A percentile compares a stretch with the other conserved stretches of the same genome.
Evolutionary conservation across 2,797 vertebrate species (phyloP).

Genomic region (Eleutherodactylus coqui): DNA sequence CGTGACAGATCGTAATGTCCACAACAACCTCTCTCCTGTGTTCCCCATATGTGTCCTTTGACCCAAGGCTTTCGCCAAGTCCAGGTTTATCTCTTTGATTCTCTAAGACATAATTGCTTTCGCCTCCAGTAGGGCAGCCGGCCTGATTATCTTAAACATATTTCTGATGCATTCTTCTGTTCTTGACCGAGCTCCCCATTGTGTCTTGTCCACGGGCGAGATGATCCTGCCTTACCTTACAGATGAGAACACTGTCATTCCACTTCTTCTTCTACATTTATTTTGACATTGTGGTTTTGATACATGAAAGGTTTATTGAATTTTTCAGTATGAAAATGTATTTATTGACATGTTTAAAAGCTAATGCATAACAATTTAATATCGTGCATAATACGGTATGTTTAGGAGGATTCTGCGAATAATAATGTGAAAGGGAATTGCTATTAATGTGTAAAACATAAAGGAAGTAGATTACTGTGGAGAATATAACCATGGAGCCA

Average conservation of each 20-base stretch:
- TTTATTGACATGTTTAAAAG: background rate
- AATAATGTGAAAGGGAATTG: background rate
- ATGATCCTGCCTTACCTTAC: constrained; percentile 39
- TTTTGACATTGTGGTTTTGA: constrained; percentile 5
- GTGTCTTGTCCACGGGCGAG: constrained; percentile 59
- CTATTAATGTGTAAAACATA: background rate
- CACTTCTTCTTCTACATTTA: constrained; percentile 3
- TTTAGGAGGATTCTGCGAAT: background rate
- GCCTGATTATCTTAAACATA: constrained; percentile 66
- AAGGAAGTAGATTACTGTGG: background rate
- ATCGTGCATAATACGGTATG: too few relatives aligned
- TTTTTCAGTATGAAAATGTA: background rate
- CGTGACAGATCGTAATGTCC: constrained; percentile 52
- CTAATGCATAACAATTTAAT: background rate
- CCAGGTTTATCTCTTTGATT: constrained; percentile 62
- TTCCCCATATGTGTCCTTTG: constrained; percentile 36
- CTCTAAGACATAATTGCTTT: constrained; percentile 63
- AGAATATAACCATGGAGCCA: background rate
- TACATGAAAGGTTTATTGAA: background rate
- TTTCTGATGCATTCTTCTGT: constrained; percentile 60
- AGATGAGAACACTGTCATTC: constrained; percentile 46
- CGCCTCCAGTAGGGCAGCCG: constrained; percentile 55
- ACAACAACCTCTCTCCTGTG: background rate
- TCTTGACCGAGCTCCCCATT: constrained; percentile 54
- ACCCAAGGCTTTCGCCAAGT: constrained; percentile 54